These are phyloP conservation scores for Bombus confusus DNA, from an alignment of 1,140 invertebrate species.

Conservation along the genomic window DNA sequence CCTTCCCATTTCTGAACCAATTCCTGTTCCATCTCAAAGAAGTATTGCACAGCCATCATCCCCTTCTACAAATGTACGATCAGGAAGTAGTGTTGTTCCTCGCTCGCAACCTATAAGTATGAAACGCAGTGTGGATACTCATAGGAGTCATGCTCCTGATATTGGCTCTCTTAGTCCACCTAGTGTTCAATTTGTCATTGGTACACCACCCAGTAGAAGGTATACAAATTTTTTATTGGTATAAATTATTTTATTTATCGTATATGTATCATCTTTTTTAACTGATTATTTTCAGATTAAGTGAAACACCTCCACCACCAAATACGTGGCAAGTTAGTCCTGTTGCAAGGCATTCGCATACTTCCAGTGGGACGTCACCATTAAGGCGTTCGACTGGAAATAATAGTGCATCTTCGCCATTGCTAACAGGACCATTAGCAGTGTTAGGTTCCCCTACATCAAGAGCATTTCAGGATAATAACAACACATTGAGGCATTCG, in stretches of 20 bases:
- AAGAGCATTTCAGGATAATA: constrained; percentile 84
- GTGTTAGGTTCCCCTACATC: constrained; percentile 85
- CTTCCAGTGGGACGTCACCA: constrained; percentile 86
- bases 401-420: constrained; percentile 87
- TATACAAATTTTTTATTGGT: constrained; percentile 37
- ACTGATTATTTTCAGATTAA: constrained; percentile 63
- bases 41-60: constrained; percentile 81
- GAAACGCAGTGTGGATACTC: constrained; percentile 86
- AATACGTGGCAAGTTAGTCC: constrained; percentile 91
- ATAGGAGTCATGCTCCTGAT: constrained; percentile 86
- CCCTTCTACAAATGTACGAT: constrained; percentile 70
- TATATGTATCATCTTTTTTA: background rate
- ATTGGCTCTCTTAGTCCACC: constrained; percentile 95
- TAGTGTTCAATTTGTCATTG: constrained; percentile 94
- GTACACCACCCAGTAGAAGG: constrained; percentile 90
- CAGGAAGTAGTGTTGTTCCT: constrained; percentile 84
- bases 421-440: constrained; percentile 85
- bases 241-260: background rate
- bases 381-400: constrained; percentile 85
- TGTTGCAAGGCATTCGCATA: constrained; percentile 82
- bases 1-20: constrained; percentile 88
- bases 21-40: constrained; percentile 90
- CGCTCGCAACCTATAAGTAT: constrained; percentile 92
- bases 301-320: constrained; percentile 90
- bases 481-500: constrained; percentile 84